Evolutionary conservation across 2,113 vertebrate species (phyloP).

Genomic region (Podiceps cristatus): DNA sequence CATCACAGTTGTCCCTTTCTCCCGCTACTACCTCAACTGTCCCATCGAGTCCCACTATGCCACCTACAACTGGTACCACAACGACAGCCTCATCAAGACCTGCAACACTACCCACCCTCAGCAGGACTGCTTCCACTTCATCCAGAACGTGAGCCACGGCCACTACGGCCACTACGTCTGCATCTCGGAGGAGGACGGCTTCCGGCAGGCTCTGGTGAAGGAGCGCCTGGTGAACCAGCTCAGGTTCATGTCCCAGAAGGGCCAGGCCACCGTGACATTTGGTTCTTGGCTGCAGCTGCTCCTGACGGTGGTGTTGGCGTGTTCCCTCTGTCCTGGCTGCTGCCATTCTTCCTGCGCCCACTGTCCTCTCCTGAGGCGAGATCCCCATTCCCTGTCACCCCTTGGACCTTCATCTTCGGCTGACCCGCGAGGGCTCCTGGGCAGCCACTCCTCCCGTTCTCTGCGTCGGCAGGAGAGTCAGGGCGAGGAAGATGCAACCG

Average conservation of each 20-base stretch:
- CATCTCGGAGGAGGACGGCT: constrained; percentile 73
- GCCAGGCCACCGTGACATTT: fast-evolving
- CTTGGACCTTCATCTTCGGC: neutral
- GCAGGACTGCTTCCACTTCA: constrained; percentile 75
- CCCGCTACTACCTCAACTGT: constrained; percentile 80
- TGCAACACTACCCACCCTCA: constrained; percentile 71
- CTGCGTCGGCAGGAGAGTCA: neutral
- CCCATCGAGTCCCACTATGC: constrained; percentile 77
- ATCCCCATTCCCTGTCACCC: neutral
- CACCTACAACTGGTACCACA: constrained; percentile 78
- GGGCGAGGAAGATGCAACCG: neutral
- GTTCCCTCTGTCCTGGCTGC: neutral
- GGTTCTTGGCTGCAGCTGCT: constrained; percentile 55
- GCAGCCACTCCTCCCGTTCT: neutral
- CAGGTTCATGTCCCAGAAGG: neutral
- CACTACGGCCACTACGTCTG: constrained; percentile 75
- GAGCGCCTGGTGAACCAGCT: constrained; percentile 57
- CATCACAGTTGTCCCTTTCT: constrained; percentile 59
- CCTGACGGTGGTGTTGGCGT: neutral
- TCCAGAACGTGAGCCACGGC: constrained; percentile 63
- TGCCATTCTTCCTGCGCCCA: neutral
- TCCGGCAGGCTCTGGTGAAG: constrained; percentile 66
- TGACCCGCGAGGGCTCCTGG: neutral
- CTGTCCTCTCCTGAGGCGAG: neutral
- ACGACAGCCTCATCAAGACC: constrained; percentile 61